Evolutionary conservation across 2,888 invertebrate species (phyloP), one percentile per base, ranked within the genome.

Genomic region (Drosophila planitibia): DNA sequence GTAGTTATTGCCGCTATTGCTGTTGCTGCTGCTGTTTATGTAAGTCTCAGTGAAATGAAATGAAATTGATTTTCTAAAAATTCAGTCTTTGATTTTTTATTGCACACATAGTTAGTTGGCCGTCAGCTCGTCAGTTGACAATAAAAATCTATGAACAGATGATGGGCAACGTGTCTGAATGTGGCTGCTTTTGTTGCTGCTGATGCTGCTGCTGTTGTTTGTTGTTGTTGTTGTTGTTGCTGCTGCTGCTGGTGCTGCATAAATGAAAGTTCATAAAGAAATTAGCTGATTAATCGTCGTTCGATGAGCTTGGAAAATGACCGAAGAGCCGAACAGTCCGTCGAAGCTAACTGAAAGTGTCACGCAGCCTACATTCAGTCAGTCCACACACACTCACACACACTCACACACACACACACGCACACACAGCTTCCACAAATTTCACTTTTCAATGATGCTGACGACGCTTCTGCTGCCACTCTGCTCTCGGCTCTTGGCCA

Each of bases 181-280:
- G 79, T n/a, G 52, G 54, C 33, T 57, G 69, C 37, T 58, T 55
- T 10, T 53, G 59, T 7, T 55, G 66, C 57, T 70, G 67, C 52
- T 69, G 44, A 75, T 77, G 79, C 22, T 57, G 57, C 28, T 59
- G 69, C 30, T 58, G 61, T 6, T 53, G 59, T 3, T 55, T 58
- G 4, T 28, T 28, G 16, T 55, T 70, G 67, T 47, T 70, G 66
- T 47, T 53, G 53, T 39, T 65, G 66, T 35, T 39, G 65, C 44
- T 68, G 37, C 1, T 33, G 64, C 32, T 70, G 67, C 35, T 35
- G 35, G 14, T 37, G 37, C 74, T 82, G 89, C 81, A 85, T 90
- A 87, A 90, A 88, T 88, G 87, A 88, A 90, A 88, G 90, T 88
- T 90, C 90, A 88, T 88, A 88, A 90, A 88, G 90, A 88, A 90